A percentile compares a stretch with the other conserved stretches of the same genome.
These are phyloP conservation scores for Limnodromus scolopaceus DNA, from an alignment of 2,797 vertebrate genomes.

Conservation along the genomic window DNA sequence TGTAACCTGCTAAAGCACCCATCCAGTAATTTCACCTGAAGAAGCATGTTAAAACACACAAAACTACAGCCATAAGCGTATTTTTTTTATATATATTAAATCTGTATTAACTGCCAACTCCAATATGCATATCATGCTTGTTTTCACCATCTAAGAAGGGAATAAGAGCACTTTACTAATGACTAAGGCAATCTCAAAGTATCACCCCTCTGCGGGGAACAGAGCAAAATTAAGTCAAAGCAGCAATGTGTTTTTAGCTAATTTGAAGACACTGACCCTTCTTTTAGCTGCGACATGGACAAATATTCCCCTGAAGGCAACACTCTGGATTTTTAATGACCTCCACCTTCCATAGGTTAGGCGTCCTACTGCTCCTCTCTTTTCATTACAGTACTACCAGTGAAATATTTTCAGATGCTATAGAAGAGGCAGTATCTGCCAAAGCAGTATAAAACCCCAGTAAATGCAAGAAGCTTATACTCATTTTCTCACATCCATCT, in stretches of 20 bases:
- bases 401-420: background rate
- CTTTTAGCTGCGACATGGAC: background rate
- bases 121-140: background rate
- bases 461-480: background rate
- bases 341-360: background rate
- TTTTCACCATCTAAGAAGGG: background rate
- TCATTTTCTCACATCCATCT: background rate
- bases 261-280: background rate
- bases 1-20: background rate
- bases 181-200: background rate
- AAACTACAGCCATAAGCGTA: background rate
- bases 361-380: background rate
- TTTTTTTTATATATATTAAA: background rate
- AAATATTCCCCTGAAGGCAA: background rate
- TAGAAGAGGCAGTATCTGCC: background rate
- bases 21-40: background rate
- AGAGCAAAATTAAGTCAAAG: background rate
- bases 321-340: background rate
- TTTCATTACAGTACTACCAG: background rate
- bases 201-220: accelerated
- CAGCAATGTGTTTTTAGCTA: background rate
- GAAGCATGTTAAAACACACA: background rate
- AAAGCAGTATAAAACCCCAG: background rate
- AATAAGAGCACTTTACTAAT: background rate
- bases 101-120: background rate